Conservation (phyloP, 2,888 invertebrate species). For the Hyposoter didymator region DNA sequence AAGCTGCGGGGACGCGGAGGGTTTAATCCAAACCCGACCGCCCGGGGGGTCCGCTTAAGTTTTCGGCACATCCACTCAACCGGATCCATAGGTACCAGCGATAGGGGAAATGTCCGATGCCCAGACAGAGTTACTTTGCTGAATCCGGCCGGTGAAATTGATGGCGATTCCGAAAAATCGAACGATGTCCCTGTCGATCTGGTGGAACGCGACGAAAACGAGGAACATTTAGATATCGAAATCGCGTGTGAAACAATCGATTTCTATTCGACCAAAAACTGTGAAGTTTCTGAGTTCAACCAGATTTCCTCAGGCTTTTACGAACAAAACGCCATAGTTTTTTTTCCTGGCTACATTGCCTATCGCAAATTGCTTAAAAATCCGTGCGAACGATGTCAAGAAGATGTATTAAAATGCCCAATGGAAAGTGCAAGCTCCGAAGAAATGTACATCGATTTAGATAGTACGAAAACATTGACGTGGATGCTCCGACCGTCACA, state of each 20-base stretch:
- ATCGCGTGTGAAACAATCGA: neutral
- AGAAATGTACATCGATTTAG: constrained; percentile 2
- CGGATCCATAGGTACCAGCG: constrained; percentile 54
- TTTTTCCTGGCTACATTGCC: neutral
- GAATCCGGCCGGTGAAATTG: neutral
- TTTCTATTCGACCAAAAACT: neutral
- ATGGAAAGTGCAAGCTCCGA: neutral
- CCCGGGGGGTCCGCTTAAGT: constrained; percentile 60
- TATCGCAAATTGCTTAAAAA: neutral
- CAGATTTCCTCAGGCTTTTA: neutral
- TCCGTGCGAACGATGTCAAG: neutral
- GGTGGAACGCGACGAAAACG: neutral
- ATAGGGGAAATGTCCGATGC: constrained; percentile 59
- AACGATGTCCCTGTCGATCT: neutral
- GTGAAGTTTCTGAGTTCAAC: no score
- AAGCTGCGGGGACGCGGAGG: constrained; percentile 67
- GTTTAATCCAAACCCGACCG: constrained; percentile 62
- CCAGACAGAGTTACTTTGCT: constrained; percentile 9
- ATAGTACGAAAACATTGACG: neutral
- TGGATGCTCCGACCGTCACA: neutral
- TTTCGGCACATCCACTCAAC: constrained; percentile 63
- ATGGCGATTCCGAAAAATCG: neutral
- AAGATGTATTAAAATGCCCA: neutral
- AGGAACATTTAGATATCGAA: neutral
- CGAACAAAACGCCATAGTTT: neutral